A percentile compares a stretch with the other conserved stretches of the same genome.
Evolutionary conservation across 2,113 vertebrate genomes (phyloP).

Genomic region (Gnathochromis pfefferi): DNA sequence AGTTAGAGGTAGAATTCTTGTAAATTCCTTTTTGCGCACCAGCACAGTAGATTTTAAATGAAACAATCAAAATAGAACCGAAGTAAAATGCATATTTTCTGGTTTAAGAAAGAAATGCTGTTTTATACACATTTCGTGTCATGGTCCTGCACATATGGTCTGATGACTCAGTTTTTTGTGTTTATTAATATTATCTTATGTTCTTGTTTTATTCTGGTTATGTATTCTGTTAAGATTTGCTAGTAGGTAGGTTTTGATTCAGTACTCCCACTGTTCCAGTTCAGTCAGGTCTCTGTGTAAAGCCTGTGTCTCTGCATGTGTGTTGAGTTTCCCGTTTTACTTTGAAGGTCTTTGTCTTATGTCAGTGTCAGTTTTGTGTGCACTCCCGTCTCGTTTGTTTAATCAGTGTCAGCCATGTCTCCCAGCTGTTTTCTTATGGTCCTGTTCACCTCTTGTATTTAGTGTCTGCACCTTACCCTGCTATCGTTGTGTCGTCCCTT

Average conservation of each 20-base stretch:
- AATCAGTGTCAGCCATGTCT: not conserved
- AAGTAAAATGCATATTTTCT: not conserved
- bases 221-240: not conserved
- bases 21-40: not conserved
- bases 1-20: not conserved
- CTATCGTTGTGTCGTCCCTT: not conserved
- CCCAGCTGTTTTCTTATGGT: not conserved
- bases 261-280: not conserved
- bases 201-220: not conserved
- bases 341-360: not conserved
- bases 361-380: rapidly evolving
- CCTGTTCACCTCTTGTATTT: not conserved
- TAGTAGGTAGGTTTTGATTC: not conserved
- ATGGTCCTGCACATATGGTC: too few species aligned
- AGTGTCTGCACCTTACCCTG: not conserved
- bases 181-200: not conserved
- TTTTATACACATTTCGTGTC: not conserved
- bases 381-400: not conserved
- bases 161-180: rapidly evolving
- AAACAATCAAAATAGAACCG: not conserved
- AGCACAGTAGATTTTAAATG: not conserved
- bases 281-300: not conserved
- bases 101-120: not conserved
- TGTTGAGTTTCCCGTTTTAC: not conserved
- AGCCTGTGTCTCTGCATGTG: not conserved